Evolutionary conservation across 2,888 invertebrate species (phyloP), one percentile per base, ranked within the genome.

Genomic region (Cephus sareptanus): DNA sequence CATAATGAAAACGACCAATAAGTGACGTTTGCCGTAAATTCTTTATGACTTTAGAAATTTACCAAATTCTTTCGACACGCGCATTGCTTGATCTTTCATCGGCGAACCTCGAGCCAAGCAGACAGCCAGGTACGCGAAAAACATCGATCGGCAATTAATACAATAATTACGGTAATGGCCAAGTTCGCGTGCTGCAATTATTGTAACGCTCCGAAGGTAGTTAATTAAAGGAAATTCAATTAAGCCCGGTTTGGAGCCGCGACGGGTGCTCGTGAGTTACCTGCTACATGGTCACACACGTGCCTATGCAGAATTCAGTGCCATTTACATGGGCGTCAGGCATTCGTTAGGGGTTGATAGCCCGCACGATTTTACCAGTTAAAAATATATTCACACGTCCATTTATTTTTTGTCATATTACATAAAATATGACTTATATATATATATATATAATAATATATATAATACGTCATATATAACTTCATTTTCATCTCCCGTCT

Each of bases 171-270:
- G 81, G 83, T 86, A 85, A 85, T 85, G 84, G 86, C 82, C 34
- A 84, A 84, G 84, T 85, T 85, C 83, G 85, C 85, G 86, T 83
- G 82, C 83, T 81, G 85, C 85, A 86, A 84, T 85, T 86, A 85
- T 85, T 85, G 85, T 79, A 79, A 79, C 86, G 79, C 80, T 80
- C 33, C 80, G 82, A 83, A 85, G 82, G 83, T 79, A 84, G 86
- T 85, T 85, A 85, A 85, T 85, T 86, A 85, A 85, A 85, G 84
- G 84, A 86, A 86, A 85, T 85, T 85, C 85, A 85, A 85, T 85
- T 86, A 85, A 86, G 84, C 83, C 81, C 85, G 84, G 84, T 86
- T 86, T 81, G 79, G 81, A 78, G 74, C 34, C 76, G 15, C 78
- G 79, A 73, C 77, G 74, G 73, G 79, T 69, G 78, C 77, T 35